Conservation (phyloP, 1,140 invertebrate genomes). For the Bombus cullumanus region DNA sequence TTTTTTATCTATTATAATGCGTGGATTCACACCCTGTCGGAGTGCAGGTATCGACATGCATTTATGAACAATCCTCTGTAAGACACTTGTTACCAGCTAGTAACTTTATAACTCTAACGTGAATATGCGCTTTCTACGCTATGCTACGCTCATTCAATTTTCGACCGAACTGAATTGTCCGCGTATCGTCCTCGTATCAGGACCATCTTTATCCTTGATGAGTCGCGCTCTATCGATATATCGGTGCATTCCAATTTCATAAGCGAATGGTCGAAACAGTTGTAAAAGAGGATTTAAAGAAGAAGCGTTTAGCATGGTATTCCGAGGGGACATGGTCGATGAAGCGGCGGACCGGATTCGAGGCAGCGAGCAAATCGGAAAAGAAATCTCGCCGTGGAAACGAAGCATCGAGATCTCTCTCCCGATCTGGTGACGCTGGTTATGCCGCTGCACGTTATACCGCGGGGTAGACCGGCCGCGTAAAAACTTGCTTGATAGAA, state of each 20-base stretch:
- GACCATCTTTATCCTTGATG: no score
- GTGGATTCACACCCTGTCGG: no score
- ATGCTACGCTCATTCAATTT: no score
- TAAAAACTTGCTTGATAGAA: constrained; percentile 40
- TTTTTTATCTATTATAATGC: no score
- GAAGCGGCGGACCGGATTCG: background rate
- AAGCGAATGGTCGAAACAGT: background rate
- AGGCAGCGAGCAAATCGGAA: constrained; percentile 15
- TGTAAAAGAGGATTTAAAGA: background rate
- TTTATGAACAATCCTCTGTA: no score
- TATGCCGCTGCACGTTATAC: constrained; percentile 17
- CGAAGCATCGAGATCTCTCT: background rate
- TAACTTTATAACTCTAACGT: no score
- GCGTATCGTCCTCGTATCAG: no score
- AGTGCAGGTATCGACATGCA: no score
- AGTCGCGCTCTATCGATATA: background rate
- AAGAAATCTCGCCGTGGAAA: constrained; percentile 37
- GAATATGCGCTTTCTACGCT: no score
- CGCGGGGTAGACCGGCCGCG: constrained; percentile 7
- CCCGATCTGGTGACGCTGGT: constrained; percentile 18
- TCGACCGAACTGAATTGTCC: no score
- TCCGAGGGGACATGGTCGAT: background rate
- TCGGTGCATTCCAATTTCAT: background rate
- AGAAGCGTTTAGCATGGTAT: background rate
- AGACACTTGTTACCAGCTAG: no score